phyloP scores from a whole-genome alignment of 2,113 vertebrate genomes.

The Cheirogaleus medius region DNA sequence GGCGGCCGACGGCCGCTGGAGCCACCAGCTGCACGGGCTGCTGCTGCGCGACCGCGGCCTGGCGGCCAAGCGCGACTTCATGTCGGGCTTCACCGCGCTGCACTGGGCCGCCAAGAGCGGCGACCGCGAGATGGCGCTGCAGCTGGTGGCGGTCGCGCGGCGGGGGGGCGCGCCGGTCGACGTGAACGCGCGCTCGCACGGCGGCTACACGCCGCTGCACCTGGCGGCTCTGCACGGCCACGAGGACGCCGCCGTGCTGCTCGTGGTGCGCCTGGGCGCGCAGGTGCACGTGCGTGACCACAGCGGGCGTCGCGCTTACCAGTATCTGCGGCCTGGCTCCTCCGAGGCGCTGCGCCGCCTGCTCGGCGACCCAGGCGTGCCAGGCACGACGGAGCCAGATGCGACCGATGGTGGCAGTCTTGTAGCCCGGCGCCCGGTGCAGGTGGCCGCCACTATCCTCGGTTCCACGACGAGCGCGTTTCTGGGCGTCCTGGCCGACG shows the following conservation, averaged over 20 bases:
- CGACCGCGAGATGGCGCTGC: constrained; percentile 88
- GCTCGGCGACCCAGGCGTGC: constrained; percentile 85
- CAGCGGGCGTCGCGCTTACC: constrained; percentile 91
- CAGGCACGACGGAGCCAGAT: background rate
- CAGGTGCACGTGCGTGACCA: constrained; percentile 89
- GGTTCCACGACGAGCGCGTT: constrained; percentile 87
- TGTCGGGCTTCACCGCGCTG: constrained; percentile 93
- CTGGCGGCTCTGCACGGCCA: constrained; percentile 92
- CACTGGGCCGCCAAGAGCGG: constrained; percentile 97
- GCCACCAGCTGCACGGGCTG: constrained; percentile 89
- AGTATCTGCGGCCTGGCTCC: constrained; percentile 88
- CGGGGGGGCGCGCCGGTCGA: constrained; percentile 82
- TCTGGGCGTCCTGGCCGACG: constrained; percentile 87
- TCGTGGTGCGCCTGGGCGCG: constrained; percentile 88
- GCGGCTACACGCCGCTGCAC: constrained; percentile 95
- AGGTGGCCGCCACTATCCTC: constrained; percentile 86
- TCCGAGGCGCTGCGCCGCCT: constrained; percentile 83
- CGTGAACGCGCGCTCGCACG: constrained; percentile 88
- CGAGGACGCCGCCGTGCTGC: constrained; percentile 85
- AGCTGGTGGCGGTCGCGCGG: constrained; percentile 86
- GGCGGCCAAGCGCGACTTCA: constrained; percentile 92
- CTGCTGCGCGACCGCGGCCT: constrained; percentile 89
- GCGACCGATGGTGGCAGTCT: background rate
- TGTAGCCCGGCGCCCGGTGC: constrained; percentile 80
- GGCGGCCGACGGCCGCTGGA: constrained; percentile 90